phyloP scores from a whole-genome alignment of 1,140 invertebrate species.

The Bombus confusus region DNA sequence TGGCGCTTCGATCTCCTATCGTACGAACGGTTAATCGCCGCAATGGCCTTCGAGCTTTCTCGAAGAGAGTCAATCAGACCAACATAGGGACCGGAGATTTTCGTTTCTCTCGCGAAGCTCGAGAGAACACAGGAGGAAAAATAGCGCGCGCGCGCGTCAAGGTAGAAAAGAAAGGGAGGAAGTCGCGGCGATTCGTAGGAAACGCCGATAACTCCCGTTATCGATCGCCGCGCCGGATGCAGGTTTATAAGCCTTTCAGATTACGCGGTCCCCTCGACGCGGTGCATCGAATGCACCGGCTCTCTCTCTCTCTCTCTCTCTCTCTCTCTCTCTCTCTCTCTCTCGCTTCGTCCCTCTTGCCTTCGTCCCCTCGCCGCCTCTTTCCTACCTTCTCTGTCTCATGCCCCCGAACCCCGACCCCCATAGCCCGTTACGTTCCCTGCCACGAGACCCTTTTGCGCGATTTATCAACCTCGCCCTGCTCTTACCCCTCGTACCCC shows the following conservation, averaged over 20 bases:
- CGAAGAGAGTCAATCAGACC: not conserved
- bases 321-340: not conserved
- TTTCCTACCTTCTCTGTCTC: not conserved
- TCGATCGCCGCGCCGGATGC: constrained; percentile 77
- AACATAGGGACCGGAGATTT: not conserved
- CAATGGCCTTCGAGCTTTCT: no score
- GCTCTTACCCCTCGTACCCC: not conserved
- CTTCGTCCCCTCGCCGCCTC: constrained; percentile 5
- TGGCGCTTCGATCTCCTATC: no score
- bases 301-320: not conserved
- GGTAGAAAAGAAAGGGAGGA: constrained; percentile 47
- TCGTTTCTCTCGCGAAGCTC: constrained; percentile 6
- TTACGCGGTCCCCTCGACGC: constrained; percentile 69
- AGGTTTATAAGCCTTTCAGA: constrained; percentile 77
- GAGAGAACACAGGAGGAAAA: not conserved
- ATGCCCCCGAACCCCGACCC: not conserved
- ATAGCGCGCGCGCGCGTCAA: constrained; percentile 3
- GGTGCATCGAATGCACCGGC: constrained; percentile 63
- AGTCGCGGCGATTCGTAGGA: constrained; percentile 63
- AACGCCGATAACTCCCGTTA: constrained; percentile 74
- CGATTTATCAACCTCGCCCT: constrained; percentile 66
- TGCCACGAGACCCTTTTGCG: constrained; percentile 48
- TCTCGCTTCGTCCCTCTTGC: not conserved
- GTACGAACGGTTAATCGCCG: no score
- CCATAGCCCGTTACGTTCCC: constrained; percentile 41